Evolutionary conservation across 2,113 vertebrate genomes (phyloP), one percentile per base, ranked within the genome.

Genomic region (Petrocephalus zakoni): DNA sequence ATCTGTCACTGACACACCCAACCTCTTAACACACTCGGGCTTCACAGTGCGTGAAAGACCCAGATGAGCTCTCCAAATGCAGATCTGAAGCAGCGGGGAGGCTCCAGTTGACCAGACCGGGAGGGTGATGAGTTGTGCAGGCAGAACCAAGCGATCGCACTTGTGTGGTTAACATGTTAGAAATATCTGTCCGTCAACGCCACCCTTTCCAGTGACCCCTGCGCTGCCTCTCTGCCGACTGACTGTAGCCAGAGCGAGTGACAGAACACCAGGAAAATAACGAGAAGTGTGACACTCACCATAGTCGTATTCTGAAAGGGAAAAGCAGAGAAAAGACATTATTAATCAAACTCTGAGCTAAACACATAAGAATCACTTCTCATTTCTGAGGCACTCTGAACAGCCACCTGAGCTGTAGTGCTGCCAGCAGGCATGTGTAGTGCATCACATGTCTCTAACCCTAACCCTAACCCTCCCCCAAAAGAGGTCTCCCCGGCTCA

Each of bases 41-140:
- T 89, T 92, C 90, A 92, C 92, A 93, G 92, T 92, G 89, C 87
- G 58, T 2, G 78, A 82, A 91, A 91, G 89, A 93, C 92, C 90
- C 92, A 92, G 91, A 93, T 87, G 89, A 91, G 88, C 87, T 90
- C 90, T 89, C 90, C 58, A 87, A 91, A 91, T 90, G 81, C 89
- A 92, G 88, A 92, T 92, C 90, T 90, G 90, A 87, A 92, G 42
- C 89, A 88, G 37, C 3, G 61, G 29, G 29, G 64, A n/a, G n/a
- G 8, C 22, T 61, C 22, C n/a, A 61, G n/a, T n/a, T 64, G 58
- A 64, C 58, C 58, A 64, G 58, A 64, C 58, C n/a, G n/a, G n/a
- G 10, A 42, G n/a, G 61, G n/a, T 64, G 61, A 25, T 25, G 2
- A 64, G 61, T 4, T 64, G 22, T 1, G 61, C n/a, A 64, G 61